Percentiles rank a stretch among this genome's conserved stretches.
Evolutionary conservation across 2,113 vertebrate species (phyloP).

Genomic region (Pygoscelis adeliae): DNA sequence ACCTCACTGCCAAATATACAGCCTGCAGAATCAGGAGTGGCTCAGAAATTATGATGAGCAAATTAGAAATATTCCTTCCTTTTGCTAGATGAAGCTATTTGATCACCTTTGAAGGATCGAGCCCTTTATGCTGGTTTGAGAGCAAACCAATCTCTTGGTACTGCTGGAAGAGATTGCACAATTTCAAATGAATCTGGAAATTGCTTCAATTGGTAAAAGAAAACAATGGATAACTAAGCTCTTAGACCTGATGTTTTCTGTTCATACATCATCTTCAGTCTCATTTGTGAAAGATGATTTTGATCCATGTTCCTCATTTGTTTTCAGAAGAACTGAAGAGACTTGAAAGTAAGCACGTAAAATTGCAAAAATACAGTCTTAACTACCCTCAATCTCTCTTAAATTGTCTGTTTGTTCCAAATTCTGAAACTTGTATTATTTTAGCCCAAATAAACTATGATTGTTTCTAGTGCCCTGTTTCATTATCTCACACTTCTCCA

Average conservation of each 20-base stretch:
- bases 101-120: not conserved
- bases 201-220: not conserved
- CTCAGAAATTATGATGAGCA: not conserved
- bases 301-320: not conserved
- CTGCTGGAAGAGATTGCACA: not conserved
- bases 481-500: not conserved
- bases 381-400: not conserved
- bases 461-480: not conserved
- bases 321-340: not conserved
- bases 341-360: not conserved
- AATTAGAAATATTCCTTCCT: not conserved
- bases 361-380: not conserved
- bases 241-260: not conserved
- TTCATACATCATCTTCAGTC: not conserved
- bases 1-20: not conserved
- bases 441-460: not conserved
- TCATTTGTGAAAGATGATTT: not conserved
- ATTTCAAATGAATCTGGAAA: not conserved
- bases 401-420: not conserved
- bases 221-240: not conserved
- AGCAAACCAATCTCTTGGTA: not conserved
- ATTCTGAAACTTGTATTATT: not conserved
- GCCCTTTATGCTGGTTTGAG: not conserved
- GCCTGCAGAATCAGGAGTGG: not conserved
- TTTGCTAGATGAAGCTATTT: not conserved